Evolutionary conservation across 1,140 invertebrate genomes (phyloP), one percentile per base, ranked within the genome.

Genomic region (Thaumatotibia leucotreta): DNA sequence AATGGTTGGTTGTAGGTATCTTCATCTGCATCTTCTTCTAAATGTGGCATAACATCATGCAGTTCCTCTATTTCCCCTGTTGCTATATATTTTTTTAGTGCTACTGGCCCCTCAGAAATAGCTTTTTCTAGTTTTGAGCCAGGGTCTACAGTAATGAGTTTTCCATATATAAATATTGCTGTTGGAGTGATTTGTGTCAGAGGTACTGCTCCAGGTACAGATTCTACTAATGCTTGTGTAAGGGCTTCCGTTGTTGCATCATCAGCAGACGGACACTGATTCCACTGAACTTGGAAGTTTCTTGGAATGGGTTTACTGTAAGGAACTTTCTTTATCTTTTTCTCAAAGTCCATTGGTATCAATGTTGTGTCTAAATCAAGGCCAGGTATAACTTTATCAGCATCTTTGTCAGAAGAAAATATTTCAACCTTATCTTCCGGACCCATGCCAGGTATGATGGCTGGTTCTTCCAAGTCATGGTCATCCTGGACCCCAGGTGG

Each of bases 241-340:
- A 94, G 92, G 66, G 93, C 93, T 74, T 92, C 94, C 75, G 93
- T 94, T 20, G 94, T 82, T 61, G 91, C 86, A 72, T 93, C 93
- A 76, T 95, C 94, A 61, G 91, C 84, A 11, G 84, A 81, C 33
- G 91, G 87, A 14, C 84, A 84, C 80, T 97, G 97, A 77, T 97
- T 97, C 98, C 98, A 99, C 66, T 98, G 97, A 23, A 96, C 97
- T 89, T 98, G 97, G 91, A 99, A 99, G 80, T 98, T 97, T 74
- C 96, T 95, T 2, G 98, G 98, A 84, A 99, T 98, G 11, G 98
- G 97, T 84, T 99, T 98, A 70, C 97, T 97, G 82, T 98, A 98
- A 5, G 98, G 97, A 29, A 96, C 95, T 88, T 96, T 97, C 78
- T 97, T 97, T 63, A 95, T 93, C 71, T 95, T 94, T 69, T 95